Base-by-base conservation (phyloP, 2,888 invertebrate species). In the Epicampocera succincta region DNA sequence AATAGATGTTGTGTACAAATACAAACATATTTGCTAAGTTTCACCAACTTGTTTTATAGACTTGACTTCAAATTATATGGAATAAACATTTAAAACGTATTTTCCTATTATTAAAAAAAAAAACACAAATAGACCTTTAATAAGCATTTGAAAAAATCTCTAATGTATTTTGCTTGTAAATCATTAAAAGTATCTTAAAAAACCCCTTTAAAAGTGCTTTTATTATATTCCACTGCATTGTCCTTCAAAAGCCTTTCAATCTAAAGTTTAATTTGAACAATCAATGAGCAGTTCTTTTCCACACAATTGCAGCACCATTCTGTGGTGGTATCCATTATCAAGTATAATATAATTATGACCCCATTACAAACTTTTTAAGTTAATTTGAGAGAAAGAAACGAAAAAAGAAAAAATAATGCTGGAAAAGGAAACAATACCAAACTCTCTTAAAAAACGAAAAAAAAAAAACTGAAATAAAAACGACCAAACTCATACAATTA, bases 401-500 rank as follows among this genome's bases (percentile, higher is more conserved):
- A 44, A 56, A 56, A 29, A 33, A 33, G 15, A 61, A 33, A 9
- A 33, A 5, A 50, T 40, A 42, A 17, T 61, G 11, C 6, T 50
- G 13, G 48, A 42, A 46, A 72, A 54, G 68, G 44, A 46, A 69
- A 56, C 61, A 56, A 76, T 46, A 69, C 25, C 38, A 69, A 81
- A 73, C 78, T 77, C 63, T 76, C 52, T 74, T 79, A 2, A 19
- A n/a, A 56, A 29, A 68, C 46, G 38, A 66, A 65, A 13, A 15
- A 44, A 50, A 29, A 46, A 33, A 11, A 33, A 42, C 21, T 25
- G 11, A 25, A 44, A 61, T 44, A 61, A 46, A 73, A 74, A 38
- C 65, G 44, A 48, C 52, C 50, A 42, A 77, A 72, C 50, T 78
- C 76, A 80, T 80, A 85, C 82, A 84, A 84, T 84, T 83, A 82